phyloP scores from a whole-genome alignment of 2,888 invertebrate genomes.

The Pollenia amentaria region DNA sequence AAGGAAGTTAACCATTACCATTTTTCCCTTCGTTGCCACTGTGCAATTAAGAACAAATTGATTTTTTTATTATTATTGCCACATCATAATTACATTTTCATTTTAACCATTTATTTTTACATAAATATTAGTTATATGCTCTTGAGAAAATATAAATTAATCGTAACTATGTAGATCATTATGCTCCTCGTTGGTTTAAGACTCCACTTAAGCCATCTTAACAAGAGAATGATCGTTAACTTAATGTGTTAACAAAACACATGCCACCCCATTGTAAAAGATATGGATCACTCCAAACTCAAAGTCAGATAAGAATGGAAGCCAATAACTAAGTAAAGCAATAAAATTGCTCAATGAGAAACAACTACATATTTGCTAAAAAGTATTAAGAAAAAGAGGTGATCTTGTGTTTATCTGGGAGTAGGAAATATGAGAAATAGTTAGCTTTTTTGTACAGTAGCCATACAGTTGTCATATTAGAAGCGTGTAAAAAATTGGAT shows the following conservation, averaged over 20 bases:
- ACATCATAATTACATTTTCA: constrained; percentile 32
- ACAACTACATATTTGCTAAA: not conserved
- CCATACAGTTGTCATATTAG: no score
- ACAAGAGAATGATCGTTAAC: constrained; percentile 52
- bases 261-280: constrained; percentile 52
- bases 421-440: not conserved
- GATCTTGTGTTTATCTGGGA: not conserved
- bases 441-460: no score
- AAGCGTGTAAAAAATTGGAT: no score
- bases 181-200: not conserved
- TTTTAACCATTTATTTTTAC: constrained; percentile 5
- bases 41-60: not conserved
- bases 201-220: constrained; percentile 7
- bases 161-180: not conserved
- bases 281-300: not conserved
- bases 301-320: not conserved
- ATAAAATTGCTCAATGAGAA: constrained; percentile 19
- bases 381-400: constrained; percentile 3
- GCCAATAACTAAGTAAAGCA: not conserved
- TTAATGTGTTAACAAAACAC: constrained; percentile 68
- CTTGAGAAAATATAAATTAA: constrained; percentile 16
- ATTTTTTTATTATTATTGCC: not conserved
- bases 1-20: no score
- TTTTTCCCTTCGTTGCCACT: not conserved
- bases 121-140: not conserved